These are phyloP conservation scores for Crocodylus rhombifer DNA, from an alignment of 2,797 vertebrate species.

Conservation along the genomic window DNA sequence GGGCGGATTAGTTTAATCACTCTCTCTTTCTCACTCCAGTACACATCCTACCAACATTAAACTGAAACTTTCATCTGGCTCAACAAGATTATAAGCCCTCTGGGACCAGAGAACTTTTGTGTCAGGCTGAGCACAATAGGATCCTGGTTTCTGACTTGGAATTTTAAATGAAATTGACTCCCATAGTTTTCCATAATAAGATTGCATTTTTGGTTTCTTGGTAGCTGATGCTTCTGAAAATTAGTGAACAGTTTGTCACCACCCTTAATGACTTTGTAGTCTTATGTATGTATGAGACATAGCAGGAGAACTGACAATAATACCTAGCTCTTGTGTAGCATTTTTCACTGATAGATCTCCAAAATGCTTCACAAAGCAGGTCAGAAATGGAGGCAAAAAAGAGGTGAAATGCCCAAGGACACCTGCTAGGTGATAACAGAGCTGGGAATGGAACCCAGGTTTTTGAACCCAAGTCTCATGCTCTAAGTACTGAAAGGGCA, in stretches of 20 bases:
- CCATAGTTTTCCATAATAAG: too few species aligned
- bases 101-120: too few species aligned
- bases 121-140: too few species aligned
- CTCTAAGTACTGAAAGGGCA: too few species aligned
- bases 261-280: not conserved
- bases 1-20: not conserved
- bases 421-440: fast-evolving
- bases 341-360: too few species aligned
- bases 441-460: not conserved
- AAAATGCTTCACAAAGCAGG: too few species aligned
- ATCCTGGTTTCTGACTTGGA: too few species aligned
- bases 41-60: not conserved
- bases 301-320: not conserved
- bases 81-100: not conserved
- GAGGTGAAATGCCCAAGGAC: too few species aligned
- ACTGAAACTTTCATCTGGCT: not conserved
- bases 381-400: too few species aligned
- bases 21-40: not conserved
- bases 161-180: too few species aligned
- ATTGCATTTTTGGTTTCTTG: not conserved
- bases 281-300: not conserved
- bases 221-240: not conserved
- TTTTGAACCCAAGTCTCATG: fast-evolving
- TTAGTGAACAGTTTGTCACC: not conserved
- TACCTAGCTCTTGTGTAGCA: too few species aligned